Evolutionary conservation across 2,888 invertebrate species (phyloP).

Genomic region (Xestia ashworthii): DNA sequence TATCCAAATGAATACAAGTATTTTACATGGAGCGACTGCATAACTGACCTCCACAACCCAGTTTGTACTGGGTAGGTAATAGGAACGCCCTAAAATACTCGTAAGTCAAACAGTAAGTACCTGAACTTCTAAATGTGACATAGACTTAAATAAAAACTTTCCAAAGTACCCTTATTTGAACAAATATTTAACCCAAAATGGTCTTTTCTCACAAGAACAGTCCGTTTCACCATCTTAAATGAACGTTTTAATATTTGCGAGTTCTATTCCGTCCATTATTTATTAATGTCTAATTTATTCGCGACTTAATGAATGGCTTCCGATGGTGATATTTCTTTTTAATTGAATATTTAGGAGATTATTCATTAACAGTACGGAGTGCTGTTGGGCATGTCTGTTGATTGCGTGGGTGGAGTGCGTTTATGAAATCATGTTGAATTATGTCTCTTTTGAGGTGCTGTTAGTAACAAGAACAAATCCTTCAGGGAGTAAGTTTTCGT

Average conservation of each 20-base stretch:
- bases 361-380: slow-evolving; percentile 12
- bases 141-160: not conserved
- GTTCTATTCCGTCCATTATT: slow-evolving; percentile 45
- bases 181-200: slow-evolving; percentile 19
- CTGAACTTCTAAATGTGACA: not conserved
- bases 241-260: slow-evolving; percentile 50
- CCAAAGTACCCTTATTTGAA: slow-evolving; percentile 8
- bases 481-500: not conserved
- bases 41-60: not conserved
- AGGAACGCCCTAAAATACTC: not conserved
- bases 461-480: not conserved
- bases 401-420: not conserved
- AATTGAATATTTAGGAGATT: slow-evolving; percentile 53
- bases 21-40: not conserved
- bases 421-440: not conserved
- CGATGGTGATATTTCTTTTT: slow-evolving; percentile 57
- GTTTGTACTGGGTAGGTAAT: not conserved
- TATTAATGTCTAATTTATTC: slow-evolving; percentile 61
- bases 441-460: not conserved
- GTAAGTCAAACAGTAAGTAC: not conserved
- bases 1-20: not conserved
- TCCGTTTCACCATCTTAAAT: slow-evolving; percentile 29
- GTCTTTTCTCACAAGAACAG: slow-evolving; percentile 27
- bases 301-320: slow-evolving; percentile 53
- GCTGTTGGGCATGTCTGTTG: not conserved